Conservation (phyloP, 2,888 invertebrate genomes). For the Invenusta paracnida region DNA sequence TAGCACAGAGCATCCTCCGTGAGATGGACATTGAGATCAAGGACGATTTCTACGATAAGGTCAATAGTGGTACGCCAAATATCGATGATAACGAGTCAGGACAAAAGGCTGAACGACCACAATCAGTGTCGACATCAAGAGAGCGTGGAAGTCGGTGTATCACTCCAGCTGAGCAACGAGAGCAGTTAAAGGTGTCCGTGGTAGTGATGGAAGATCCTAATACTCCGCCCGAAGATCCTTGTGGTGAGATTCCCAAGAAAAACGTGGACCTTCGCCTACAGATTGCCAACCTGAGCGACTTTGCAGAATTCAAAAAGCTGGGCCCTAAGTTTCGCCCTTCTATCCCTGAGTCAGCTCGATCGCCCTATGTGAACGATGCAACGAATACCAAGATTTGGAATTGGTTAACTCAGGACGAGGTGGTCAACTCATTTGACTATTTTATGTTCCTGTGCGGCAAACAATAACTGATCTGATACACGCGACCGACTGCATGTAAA, state of each 20-base stretch:
- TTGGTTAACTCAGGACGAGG: not conserved
- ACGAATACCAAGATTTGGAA: not conserved
- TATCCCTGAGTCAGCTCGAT: not conserved
- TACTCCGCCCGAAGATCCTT: not conserved
- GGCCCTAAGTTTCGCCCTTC: not conserved
- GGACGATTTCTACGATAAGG: not conserved
- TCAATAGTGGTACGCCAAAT: not conserved
- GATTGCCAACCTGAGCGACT: not conserved
- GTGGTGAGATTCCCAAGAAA: not conserved
- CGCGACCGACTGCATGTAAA: too few species aligned
- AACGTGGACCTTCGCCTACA: not conserved
- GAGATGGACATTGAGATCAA: not conserved
- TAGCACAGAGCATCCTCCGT: not conserved
- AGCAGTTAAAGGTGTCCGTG: not conserved
- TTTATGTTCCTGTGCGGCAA: not conserved
- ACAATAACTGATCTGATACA: too few species aligned
- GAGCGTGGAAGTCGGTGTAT: not conserved
- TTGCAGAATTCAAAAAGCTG: not conserved
- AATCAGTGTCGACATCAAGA: too few species aligned
- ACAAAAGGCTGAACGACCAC: not conserved
- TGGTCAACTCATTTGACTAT: not conserved
- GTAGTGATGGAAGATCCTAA: not conserved
- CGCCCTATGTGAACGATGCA: not conserved
- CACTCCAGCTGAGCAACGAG: not conserved
- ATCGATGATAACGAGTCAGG: not conserved